Evolutionary conservation across 35 echinoderm and acorn worm genomes (phyloP).

Genomic region (Acanthaster planci): DNA sequence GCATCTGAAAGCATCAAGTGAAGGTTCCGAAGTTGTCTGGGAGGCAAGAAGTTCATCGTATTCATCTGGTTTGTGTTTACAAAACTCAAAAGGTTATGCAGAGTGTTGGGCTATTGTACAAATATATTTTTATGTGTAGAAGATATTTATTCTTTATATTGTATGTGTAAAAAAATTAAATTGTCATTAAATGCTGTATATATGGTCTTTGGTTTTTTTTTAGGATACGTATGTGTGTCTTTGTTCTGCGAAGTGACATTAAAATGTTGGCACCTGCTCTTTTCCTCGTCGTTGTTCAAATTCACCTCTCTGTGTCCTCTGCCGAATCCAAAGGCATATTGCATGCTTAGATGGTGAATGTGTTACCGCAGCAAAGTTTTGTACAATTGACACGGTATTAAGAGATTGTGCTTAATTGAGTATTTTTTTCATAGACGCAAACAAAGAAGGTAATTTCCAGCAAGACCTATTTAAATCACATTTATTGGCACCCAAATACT

Average conservation of each 20-base stretch:
- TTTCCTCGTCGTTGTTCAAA: neutral
- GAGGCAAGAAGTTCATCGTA: too few species aligned
- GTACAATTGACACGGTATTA: neutral
- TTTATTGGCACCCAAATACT: too few species aligned
- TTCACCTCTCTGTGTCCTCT: too few species aligned
- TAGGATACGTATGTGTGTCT: conserved; percentile 11
- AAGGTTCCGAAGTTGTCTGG: too few species aligned
- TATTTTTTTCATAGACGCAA: too few species aligned
- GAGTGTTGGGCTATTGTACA: neutral
- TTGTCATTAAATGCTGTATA: conserved; percentile 18
- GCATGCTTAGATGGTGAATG: conserved; percentile 22
- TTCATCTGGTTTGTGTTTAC: too few species aligned
- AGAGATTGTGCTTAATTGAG: too few species aligned
- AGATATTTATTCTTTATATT: conserved; percentile 29
- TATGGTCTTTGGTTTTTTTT: conserved; percentile 8
- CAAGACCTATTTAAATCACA: too few species aligned
- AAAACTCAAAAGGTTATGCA: too few species aligned
- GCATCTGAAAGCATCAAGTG: too few species aligned
- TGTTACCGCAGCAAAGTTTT: neutral
- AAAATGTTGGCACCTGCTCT: neutral
- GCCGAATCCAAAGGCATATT: neutral
- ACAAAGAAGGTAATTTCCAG: too few species aligned
- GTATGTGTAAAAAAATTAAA: conserved; percentile 10
- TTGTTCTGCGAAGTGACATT: conserved; percentile 12
- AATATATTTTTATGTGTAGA: conserved; percentile 21